Evolutionary conservation across 2,113 vertebrate genomes (phyloP).

Genomic region (Chlorodrepanis virens): DNA sequence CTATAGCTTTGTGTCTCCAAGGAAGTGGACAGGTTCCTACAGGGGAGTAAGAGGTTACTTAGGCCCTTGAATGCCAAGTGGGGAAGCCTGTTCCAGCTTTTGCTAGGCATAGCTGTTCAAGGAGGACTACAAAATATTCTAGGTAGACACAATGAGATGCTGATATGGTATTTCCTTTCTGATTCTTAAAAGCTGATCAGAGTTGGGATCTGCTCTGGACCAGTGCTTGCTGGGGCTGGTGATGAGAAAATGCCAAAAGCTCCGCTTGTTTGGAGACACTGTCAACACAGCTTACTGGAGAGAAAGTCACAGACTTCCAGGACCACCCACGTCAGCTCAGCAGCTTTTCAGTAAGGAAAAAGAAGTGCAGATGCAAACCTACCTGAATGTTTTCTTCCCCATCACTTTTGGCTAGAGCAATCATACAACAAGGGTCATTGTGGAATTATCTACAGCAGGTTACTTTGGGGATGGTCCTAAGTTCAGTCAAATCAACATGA

Average conservation of each 20-base stretch:
- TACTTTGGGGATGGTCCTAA: not conserved
- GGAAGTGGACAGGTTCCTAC: not conserved
- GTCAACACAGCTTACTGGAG: conserved; percentile 78
- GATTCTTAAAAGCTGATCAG: conserved; percentile 63
- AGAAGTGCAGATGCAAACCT: not conserved
- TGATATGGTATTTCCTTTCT: not conserved
- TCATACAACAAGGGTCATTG: not conserved
- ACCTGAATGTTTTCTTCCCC: not conserved
- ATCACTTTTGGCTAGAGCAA: not conserved
- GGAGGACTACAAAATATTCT: not conserved
- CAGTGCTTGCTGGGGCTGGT: conserved; percentile 74
- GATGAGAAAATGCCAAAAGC: conserved; percentile 80
- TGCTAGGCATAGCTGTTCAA: not conserved
- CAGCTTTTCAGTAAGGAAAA: conserved; percentile 58
- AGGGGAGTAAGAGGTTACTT: not conserved
- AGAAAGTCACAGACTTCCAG: conserved; percentile 77
- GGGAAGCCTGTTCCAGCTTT: not conserved
- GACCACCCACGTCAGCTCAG: conserved; percentile 73
- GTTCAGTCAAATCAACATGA: not conserved
- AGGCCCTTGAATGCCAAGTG: not conserved
- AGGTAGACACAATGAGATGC: not conserved
- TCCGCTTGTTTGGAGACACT: conserved; percentile 78
- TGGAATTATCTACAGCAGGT: not conserved
- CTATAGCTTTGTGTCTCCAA: not conserved
- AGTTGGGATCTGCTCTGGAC: conserved; percentile 75